Conservation (phyloP, 2,113 vertebrate genomes). For the Rana temporaria region DNA sequence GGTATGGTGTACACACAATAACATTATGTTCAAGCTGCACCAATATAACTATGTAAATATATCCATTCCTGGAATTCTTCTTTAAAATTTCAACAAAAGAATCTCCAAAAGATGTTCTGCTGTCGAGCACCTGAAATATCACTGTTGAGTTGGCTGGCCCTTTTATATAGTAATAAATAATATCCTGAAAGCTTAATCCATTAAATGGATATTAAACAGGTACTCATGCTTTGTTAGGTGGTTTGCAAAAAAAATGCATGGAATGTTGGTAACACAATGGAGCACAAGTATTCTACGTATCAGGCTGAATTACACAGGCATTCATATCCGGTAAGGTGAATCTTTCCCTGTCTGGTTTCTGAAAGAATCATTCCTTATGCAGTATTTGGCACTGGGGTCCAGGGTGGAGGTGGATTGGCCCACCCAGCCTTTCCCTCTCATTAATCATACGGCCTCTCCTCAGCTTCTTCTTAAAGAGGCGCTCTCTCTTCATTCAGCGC, state of each 20-base stretch:
- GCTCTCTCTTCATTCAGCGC: slow-evolving; percentile 96
- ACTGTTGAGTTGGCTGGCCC: too few relatives aligned
- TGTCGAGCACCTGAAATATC: too few relatives aligned
- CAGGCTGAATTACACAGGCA: not conserved
- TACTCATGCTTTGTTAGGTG: not conserved
- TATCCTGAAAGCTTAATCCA: too few relatives aligned
- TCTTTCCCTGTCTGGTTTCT: slow-evolving; percentile 74
- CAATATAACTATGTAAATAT: too few relatives aligned
- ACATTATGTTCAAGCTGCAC: too few relatives aligned
- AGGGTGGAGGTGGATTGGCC: slow-evolving; percentile 96
- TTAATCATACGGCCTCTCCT: slow-evolving; percentile 95
- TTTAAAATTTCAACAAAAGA: too few relatives aligned
- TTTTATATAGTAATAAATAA: too few relatives aligned
- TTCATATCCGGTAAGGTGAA: slow-evolving; percentile 40
- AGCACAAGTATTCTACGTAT: too few relatives aligned
- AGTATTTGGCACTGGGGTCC: slow-evolving; percentile 90
- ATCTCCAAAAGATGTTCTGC: too few relatives aligned
- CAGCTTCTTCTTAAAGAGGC: slow-evolving; percentile 95
- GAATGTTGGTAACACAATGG: not conserved
- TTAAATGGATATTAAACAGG: not conserved
- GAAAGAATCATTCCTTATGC: slow-evolving; percentile 87
- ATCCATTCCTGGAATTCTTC: too few relatives aligned
- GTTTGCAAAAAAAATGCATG: not conserved
- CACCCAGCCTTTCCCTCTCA: slow-evolving; percentile 95
- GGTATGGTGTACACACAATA: too few relatives aligned